phyloP scores from a whole-genome alignment of 1,140 invertebrate genomes.

The Antheraea mylitta region DNA sequence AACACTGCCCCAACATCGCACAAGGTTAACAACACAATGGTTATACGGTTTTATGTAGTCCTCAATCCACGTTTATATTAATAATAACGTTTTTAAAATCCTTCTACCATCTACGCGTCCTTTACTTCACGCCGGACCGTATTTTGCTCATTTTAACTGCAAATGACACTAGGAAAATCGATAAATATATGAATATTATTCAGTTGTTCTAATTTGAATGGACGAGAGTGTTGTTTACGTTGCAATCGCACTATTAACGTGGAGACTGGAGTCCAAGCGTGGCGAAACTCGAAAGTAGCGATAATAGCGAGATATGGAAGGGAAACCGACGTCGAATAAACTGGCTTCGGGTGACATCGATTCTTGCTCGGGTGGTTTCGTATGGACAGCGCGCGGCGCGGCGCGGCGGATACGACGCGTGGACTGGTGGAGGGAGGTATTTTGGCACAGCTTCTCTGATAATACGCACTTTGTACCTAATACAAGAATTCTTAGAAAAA shows the following conservation, averaged over 20 bases:
- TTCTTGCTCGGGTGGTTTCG: conserved; percentile 54
- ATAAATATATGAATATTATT: conserved; percentile 12
- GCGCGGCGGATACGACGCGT: conserved; percentile 14
- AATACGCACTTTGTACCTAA: background rate
- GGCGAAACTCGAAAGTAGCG: conserved; percentile 53
- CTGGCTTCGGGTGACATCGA: conserved; percentile 62
- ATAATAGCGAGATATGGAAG: conserved; percentile 47
- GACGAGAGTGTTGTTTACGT: conserved; percentile 21
- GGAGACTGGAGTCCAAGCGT: conserved; percentile 33
- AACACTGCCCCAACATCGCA: conserved; percentile 72
- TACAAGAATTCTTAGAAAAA: background rate
- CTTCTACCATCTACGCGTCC: conserved; percentile 20
- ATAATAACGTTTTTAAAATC: background rate
- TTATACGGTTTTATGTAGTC: conserved; percentile 63
- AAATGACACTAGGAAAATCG: background rate
- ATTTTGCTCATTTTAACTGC: conserved; percentile 67
- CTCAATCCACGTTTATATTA: conserved; percentile 19
- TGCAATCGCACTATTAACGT: conserved; percentile 22
- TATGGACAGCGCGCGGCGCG: background rate
- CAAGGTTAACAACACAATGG: conserved; percentile 60
- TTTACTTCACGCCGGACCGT: conserved; percentile 73
- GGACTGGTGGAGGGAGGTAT: conserved; percentile 31
- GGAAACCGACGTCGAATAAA: conserved; percentile 34
- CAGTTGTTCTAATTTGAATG: background rate
- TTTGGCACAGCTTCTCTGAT: conserved; percentile 20